Percentiles rank a stretch among this genome's conserved stretches.
Evolutionary conservation across 2,797 vertebrate species (phyloP).

Genomic region (Chaetodon trifasciatus): DNA sequence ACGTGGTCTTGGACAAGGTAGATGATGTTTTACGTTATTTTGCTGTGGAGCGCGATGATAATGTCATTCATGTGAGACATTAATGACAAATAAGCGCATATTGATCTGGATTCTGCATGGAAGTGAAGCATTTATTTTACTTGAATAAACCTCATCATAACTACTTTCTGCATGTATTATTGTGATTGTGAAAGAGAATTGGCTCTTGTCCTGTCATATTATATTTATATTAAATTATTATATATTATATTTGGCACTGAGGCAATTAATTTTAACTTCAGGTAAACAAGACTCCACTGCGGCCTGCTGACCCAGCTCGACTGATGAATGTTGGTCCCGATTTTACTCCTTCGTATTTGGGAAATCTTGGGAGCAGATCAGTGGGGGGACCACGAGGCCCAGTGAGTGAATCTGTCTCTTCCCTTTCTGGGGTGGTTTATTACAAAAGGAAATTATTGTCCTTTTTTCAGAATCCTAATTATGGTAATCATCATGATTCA

Average conservation of each 20-base stretch:
- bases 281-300: slow-evolving; percentile 95
- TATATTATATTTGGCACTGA: background rate
- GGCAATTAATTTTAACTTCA: slow-evolving; percentile 57
- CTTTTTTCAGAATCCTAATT: background rate
- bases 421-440: background rate
- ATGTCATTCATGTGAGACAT: background rate
- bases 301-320: slow-evolving; percentile 90
- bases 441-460: background rate
- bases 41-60: background rate
- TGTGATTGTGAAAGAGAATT: background rate
- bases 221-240: too few species aligned
- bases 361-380: slow-evolving; percentile 92
- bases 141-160: background rate
- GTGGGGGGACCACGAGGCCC: slow-evolving; percentile 84
- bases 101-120: background rate
- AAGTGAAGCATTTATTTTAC: background rate
- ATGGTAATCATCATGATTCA: background rate
- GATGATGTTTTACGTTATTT: slow-evolving; percentile 25
- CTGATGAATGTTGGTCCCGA: slow-evolving; percentile 94
- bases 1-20: slow-evolving; percentile 98
- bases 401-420: slow-evolving; percentile 64
- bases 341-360: slow-evolving; percentile 95
- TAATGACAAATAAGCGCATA: background rate
- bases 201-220: background rate
- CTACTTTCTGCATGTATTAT: background rate